These are phyloP conservation scores for Eublepharis macularius DNA, from an alignment of 2,113 vertebrate species.

Conservation along the genomic window DNA sequence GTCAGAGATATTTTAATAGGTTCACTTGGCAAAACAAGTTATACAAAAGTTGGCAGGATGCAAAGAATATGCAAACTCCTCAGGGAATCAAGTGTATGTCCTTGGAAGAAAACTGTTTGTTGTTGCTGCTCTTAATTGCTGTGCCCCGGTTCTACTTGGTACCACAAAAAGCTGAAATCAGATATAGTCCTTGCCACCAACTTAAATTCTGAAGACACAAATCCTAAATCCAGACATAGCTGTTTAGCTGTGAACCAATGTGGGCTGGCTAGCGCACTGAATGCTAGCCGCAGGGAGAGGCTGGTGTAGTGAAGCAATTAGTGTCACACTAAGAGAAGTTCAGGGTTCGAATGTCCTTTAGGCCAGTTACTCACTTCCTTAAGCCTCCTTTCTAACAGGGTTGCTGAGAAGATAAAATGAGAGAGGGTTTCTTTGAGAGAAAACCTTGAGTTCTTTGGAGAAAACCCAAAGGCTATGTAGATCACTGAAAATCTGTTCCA, in stretches of 20 bases:
- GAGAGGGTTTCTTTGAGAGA: too few relatives aligned
- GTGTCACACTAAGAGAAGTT: too few relatives aligned
- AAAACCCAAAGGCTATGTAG: neutral
- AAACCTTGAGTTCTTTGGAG: too few relatives aligned
- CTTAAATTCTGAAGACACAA: neutral
- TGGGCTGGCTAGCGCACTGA: too few relatives aligned
- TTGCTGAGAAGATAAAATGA: too few relatives aligned
- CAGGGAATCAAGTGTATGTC: neutral
- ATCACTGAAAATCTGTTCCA: neutral
- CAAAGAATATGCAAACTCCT: neutral
- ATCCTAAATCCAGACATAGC: neutral
- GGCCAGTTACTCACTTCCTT: too few relatives aligned
- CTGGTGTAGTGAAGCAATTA: too few relatives aligned
- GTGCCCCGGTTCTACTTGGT: neutral
- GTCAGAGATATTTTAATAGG: neutral
- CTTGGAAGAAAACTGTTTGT: neutral
- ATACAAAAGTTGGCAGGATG: neutral
- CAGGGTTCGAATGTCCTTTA: too few relatives aligned
- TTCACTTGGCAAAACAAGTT: neutral
- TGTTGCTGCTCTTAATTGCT: neutral
- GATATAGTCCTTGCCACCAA: neutral
- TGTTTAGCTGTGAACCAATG: too few relatives aligned
- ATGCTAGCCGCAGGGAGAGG: too few relatives aligned
- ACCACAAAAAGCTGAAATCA: neutral
- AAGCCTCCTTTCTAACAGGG: too few relatives aligned